These are phyloP conservation scores for Hydrozoanthus gracilis DNA, from an alignment of 92 coral and sea anemone genomes.

Conservation along the genomic window DNA sequence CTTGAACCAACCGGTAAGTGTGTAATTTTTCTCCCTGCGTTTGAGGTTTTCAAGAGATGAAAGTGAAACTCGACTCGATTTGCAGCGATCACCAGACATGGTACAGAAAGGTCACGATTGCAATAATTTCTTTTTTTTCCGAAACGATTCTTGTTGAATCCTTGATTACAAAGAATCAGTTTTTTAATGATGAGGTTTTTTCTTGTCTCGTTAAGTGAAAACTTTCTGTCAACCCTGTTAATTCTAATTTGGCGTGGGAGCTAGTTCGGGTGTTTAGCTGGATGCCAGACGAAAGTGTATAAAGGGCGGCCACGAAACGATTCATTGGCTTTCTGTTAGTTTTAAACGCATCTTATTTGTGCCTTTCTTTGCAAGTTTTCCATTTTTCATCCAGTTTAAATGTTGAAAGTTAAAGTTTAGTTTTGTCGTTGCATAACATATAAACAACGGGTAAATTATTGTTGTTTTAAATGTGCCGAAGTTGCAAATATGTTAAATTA, in stretches of 20 bases:
- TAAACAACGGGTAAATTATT: constrained; percentile 2
- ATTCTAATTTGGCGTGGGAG: no score
- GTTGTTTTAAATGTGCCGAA: not conserved
- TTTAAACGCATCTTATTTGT: not conserved
- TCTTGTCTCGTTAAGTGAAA: not conserved
- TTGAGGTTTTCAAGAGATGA: constrained; percentile 1
- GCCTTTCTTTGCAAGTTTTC: not conserved
- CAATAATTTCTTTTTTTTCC: not conserved
- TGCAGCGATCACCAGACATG: constrained; percentile 19
- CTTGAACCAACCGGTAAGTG: constrained; percentile 41
- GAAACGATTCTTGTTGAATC: not conserved
- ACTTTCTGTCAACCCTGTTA: not conserved
- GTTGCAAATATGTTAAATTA: not conserved
- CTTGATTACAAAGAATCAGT: not conserved
- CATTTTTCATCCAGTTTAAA: not conserved
- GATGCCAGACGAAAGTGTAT: not conserved
- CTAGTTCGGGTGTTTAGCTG: no score
- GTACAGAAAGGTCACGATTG: constrained; percentile 8
- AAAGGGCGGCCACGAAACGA: not conserved
- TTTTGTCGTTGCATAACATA: not conserved
- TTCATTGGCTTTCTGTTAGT: not conserved
- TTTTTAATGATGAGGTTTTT: not conserved
- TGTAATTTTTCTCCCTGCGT: not conserved
- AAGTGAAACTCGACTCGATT: constrained; percentile 8
- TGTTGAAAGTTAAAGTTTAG: not conserved